Conservation (phyloP, 2,888 invertebrate species). For the Apodemia zela region DNA sequence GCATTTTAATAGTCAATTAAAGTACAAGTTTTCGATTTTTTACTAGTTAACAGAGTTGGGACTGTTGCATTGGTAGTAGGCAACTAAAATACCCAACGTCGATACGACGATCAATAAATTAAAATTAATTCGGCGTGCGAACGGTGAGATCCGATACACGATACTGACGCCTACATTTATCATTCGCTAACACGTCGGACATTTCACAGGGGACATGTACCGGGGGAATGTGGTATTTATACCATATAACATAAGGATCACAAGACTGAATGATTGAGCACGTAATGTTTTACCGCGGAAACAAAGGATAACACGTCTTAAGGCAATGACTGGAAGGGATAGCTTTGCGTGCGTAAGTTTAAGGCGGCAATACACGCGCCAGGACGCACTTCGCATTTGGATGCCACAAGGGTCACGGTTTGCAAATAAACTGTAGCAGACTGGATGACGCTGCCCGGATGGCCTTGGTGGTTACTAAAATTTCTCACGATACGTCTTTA, state of each 20-base stretch:
- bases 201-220: conserved; percentile 63
- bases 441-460: conserved; percentile 62
- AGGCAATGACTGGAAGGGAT: conserved; percentile 68
- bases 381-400: conserved; percentile 52
- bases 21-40: conserved; percentile 2
- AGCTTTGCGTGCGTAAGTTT: conserved; percentile 56
- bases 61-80: conserved; percentile 46
- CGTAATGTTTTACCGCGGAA: conserved; percentile 61
- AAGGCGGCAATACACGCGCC: conserved; percentile 53
- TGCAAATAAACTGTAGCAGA: conserved; percentile 63
- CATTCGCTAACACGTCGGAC: conserved; percentile 79
- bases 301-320: conserved; percentile 74
- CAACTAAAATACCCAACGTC: conserved; percentile 74
- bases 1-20: conserved; percentile 8
- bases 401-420: conserved; percentile 49
- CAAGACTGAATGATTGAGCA: conserved; percentile 50
- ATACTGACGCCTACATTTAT: conserved; percentile 80
- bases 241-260: conserved; percentile 52
- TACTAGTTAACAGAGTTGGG: conserved; percentile 11
- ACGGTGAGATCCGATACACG: conserved; percentile 78
- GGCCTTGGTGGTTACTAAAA: conserved; percentile 56
- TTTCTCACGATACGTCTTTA: conserved; percentile 51
- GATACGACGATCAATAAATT: conserved; percentile 79
- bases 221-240: conserved; percentile 62
- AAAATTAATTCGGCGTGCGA: conserved; percentile 81